Base-by-base conservation (phyloP, 2,888 invertebrate species). In the Alloscopus bannaensis region DNA sequence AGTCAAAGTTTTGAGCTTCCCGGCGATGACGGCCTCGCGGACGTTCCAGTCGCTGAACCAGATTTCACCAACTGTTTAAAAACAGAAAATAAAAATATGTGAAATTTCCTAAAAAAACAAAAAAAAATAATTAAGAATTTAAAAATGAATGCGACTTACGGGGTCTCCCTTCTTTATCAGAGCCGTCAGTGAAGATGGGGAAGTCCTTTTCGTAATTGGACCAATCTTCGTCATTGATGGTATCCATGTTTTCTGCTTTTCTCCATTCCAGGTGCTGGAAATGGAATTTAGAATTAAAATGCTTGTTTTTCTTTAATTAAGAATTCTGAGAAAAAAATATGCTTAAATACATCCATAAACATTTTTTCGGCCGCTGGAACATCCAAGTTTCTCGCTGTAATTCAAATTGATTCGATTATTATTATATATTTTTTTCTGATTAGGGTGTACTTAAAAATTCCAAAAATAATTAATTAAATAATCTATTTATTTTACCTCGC, bases 341-440 rank as follows among this genome's bases (percentile, higher is more conserved):
- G n/a, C n/a, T n/a, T n/a, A n/a, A n/a, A n/a, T 29, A 59, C 59
- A 59, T 59, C 31, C 20, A 59, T 29, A 29, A 59, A 59, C 59
- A 26, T 59, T 29, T 29, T 6, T 13, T 29, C 59, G 11, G 59
- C 59, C 4, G 29, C 59, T 11, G 6, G 18, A 16, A 59, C 59
- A 29, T 59, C n/a, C 3, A 59, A 29, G 3, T 3, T 3, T 29
- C 31, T 59, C 8, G 31, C 59, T 59, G 20, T 4, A 22, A 20
- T 13, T 47, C n/a, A 47, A 47, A 47, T 18, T n/a, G 18, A 47
- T n/a, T n/a, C 8, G 13, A 59, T 29, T 59, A n/a, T 13, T 20
- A 22, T 13, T 4, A 55, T 11, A 55, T n/a, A 55, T 55, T 36
- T 36, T 36, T 6, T 36, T 36, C 13, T 36, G 36, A 36, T 36